A percentile compares a stretch with the other conserved stretches of the same genome.
These are phyloP conservation scores for Nyctibius bracteatus DNA, from an alignment of 2,113 vertebrate genomes.

Conservation along the genomic window DNA sequence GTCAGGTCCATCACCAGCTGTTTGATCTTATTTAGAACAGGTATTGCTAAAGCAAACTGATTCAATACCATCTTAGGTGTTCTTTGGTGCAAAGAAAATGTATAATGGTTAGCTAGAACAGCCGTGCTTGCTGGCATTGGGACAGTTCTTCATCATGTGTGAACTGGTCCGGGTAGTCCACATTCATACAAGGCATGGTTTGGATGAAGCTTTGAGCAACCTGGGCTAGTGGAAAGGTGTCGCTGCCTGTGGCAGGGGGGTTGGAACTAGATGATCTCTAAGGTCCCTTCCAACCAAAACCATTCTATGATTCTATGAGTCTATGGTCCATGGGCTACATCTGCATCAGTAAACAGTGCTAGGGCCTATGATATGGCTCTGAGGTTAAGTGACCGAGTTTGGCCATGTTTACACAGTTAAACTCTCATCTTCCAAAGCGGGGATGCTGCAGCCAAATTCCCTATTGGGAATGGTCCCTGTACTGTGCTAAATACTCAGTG, in stretches of 20 bases:
- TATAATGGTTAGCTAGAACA: not conserved
- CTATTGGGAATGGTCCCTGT: not conserved
- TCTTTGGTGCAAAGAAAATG: not conserved
- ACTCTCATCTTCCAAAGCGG: not conserved
- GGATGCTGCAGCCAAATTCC: not conserved
- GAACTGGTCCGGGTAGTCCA: not conserved
- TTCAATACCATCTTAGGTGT: not conserved
- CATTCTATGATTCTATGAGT: too few species aligned
- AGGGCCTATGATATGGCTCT: not conserved
- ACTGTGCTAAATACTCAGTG: not conserved
- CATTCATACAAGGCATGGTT: not conserved
- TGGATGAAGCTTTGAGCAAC: too few species aligned
- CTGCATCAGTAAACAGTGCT: not conserved
- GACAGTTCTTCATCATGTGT: not conserved
- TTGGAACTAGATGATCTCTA: too few species aligned
- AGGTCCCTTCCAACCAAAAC: too few species aligned
- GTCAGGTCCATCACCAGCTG: accelerated
- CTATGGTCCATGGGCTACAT: not conserved
- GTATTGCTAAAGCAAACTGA: constrained; percentile 14
- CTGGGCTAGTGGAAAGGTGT: too few species aligned
- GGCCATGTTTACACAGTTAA: not conserved
- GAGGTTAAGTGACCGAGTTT: not conserved
- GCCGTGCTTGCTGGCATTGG: accelerated
- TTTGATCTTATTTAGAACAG: not conserved
- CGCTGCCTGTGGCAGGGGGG: too few species aligned